Evolutionary conservation across 1,140 invertebrate species (phyloP).

Genomic region (Drosophila murphyi): DNA sequence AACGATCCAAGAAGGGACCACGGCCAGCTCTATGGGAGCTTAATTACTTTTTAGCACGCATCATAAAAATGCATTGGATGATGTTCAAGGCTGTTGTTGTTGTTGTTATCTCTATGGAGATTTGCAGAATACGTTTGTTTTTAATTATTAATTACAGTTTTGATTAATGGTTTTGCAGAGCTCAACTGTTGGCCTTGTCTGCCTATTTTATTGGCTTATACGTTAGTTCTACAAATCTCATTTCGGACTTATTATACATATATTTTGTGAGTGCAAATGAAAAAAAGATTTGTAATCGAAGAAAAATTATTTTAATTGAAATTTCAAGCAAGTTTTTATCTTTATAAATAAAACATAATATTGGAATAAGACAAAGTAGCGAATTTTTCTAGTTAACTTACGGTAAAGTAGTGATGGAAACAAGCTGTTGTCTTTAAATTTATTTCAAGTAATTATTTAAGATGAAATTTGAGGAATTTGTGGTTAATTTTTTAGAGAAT

Average conservation of each 20-base stretch:
- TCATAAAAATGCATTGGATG: constrained; percentile 65
- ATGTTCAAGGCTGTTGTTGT: constrained; percentile 2
- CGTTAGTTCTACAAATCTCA: constrained; percentile 8
- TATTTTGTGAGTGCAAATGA: not conserved
- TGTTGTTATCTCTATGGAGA: constrained; percentile 8
- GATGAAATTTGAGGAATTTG: too few relatives aligned
- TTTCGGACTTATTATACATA: not conserved
- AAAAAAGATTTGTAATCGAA: not conserved
- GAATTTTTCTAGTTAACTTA: too few relatives aligned
- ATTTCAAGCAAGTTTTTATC: too few relatives aligned
- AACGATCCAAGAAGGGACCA: constrained; percentile 6
- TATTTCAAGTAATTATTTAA: too few relatives aligned
- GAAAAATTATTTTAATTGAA: not conserved
- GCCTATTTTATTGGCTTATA: constrained; percentile 5
- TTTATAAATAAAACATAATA: too few relatives aligned
- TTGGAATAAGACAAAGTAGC: too few relatives aligned
- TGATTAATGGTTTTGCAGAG: constrained; percentile 8
- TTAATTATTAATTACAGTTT: constrained; percentile 26
- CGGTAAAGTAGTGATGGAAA: too few relatives aligned
- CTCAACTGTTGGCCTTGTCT: constrained; percentile 6
- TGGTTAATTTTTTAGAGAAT: too few relatives aligned
- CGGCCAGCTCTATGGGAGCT: constrained; percentile 15
- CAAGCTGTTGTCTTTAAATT: too few relatives aligned
- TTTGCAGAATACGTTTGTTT: not conserved
- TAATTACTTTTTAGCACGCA: constrained; percentile 68